These are phyloP conservation scores for Nomada hirtipes DNA, from an alignment of 2,888 invertebrate species.

Conservation along the genomic window DNA sequence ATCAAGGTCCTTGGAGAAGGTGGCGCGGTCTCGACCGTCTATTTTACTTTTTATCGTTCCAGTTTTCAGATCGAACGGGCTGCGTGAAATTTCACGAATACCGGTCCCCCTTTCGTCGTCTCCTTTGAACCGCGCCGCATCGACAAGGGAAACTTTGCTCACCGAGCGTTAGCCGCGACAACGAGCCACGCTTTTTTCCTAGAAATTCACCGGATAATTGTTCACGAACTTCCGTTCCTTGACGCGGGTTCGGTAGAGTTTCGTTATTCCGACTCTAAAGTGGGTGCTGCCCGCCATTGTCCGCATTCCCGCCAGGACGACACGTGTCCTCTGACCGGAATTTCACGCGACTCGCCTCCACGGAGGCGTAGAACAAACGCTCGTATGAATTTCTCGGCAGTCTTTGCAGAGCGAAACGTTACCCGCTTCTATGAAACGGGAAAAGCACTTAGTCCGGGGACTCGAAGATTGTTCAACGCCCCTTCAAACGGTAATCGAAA, in stretches of 20 bases:
- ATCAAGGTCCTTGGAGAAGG: constrained; percentile 1
- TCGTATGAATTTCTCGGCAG: neutral
- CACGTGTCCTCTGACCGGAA: neutral
- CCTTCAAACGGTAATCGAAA: constrained; percentile 26
- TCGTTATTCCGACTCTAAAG: too few species aligned
- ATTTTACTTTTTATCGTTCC: constrained; percentile 32
- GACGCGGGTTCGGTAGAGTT: neutral
- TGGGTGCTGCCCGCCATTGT: neutral
- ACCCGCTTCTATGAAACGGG: neutral
- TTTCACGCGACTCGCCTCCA: neutral
- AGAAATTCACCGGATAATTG: constrained; percentile 40
- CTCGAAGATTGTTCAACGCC: constrained; percentile 7
- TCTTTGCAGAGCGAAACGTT: neutral
- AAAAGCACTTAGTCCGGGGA: neutral
- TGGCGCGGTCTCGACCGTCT: neutral
- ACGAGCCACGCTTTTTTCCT: constrained; percentile 17
- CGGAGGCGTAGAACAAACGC: neutral
- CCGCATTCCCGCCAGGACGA: neutral
- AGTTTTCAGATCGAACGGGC: constrained; percentile 26
- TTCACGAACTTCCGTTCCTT: constrained; percentile 36
- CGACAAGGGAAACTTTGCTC: constrained; percentile 25
- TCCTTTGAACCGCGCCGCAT: too few species aligned
- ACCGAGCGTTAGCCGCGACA: neutral
- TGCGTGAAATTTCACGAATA: constrained; percentile 32
- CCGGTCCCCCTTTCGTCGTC: neutral